Evolutionary conservation across 2,888 invertebrate genomes (phyloP).

Genomic region (Timema cristinae): DNA sequence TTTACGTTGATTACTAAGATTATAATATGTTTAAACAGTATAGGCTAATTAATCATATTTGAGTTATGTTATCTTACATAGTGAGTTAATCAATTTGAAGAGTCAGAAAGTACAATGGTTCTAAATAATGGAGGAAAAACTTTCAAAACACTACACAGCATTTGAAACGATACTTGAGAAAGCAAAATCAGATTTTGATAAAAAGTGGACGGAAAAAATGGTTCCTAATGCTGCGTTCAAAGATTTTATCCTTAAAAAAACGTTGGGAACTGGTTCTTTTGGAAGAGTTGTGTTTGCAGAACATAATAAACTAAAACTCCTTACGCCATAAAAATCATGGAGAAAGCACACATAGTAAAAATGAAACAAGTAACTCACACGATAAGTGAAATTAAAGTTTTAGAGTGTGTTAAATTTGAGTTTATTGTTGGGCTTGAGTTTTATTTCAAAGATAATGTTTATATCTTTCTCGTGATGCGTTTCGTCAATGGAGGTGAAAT

Average conservation of each 20-base stretch:
- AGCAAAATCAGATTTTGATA: slow-evolving; percentile 13
- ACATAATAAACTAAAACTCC: slow-evolving; percentile 18
- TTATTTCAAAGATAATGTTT: slow-evolving; percentile 27
- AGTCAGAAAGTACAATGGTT: no score
- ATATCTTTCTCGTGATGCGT: slow-evolving; percentile 26
- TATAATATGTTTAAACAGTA: no score
- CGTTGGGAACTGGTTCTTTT: slow-evolving; percentile 27
- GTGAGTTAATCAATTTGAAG: no score
- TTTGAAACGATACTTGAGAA: slow-evolving; percentile 11
- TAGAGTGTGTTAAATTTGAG: slow-evolving; percentile 25
- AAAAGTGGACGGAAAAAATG: slow-evolving; percentile 20
- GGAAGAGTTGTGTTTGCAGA: slow-evolving; percentile 26
- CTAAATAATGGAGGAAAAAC: not conserved
- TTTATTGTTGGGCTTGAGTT: slow-evolving; percentile 25
- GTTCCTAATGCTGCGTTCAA: slow-evolving; percentile 15
- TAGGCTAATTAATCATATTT: no score
- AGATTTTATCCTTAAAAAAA: slow-evolving; percentile 23
- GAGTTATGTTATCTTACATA: no score
- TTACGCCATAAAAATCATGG: slow-evolving; percentile 27
- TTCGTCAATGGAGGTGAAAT: slow-evolving; percentile 29
- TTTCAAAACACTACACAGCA: slow-evolving; percentile 10
- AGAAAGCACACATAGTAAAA: slow-evolving; percentile 24
- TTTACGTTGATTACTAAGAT: no score
- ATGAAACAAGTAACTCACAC: slow-evolving; percentile 27
- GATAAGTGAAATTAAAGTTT: slow-evolving; percentile 24